Conservation (phyloP, 2,113 vertebrate genomes). For the Oreochromis aureus region DNA sequence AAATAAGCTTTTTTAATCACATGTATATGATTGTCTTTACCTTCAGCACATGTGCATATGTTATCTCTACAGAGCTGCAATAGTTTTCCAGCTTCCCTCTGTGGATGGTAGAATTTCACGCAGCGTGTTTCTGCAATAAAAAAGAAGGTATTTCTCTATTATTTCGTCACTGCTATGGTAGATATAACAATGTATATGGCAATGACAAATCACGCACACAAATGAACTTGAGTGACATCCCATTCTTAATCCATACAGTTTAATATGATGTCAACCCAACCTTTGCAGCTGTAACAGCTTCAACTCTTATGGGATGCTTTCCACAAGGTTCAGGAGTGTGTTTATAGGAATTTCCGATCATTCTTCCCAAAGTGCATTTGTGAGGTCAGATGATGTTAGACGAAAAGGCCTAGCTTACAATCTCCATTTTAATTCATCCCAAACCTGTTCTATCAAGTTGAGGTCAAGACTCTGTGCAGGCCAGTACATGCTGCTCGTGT, state of each 20-base stretch:
- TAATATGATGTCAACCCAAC: not conserved
- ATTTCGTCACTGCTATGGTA: not conserved
- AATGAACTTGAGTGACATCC: not conserved
- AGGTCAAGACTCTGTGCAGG: too few species aligned
- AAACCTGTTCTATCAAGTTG: too few species aligned
- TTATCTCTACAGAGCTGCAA: slow-evolving; percentile 49
- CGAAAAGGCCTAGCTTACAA: too few species aligned
- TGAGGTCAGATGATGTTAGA: too few species aligned
- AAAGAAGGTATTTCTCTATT: not conserved
- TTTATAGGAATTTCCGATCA: not conserved
- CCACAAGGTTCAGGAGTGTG: not conserved
- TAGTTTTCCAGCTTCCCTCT: slow-evolving; percentile 50
- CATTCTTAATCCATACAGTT: not conserved
- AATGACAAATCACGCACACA: too few species aligned
- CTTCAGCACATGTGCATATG: slow-evolving; percentile 71
- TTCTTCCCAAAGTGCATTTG: too few species aligned
- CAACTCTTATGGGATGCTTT: not conserved
- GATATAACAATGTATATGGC: not conserved
- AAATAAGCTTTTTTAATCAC: not conserved
- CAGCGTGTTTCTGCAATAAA: slow-evolving; percentile 58
- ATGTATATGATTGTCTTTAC: not conserved
- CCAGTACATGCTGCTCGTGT: not conserved
- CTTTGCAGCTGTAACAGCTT: not conserved
- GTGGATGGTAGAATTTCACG: slow-evolving; percentile 73
- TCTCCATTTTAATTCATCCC: too few species aligned